Evolutionary conservation across 2,888 invertebrate genomes (phyloP), one percentile per base, ranked within the genome.

Genomic region (Temnothorax ravouxi): DNA sequence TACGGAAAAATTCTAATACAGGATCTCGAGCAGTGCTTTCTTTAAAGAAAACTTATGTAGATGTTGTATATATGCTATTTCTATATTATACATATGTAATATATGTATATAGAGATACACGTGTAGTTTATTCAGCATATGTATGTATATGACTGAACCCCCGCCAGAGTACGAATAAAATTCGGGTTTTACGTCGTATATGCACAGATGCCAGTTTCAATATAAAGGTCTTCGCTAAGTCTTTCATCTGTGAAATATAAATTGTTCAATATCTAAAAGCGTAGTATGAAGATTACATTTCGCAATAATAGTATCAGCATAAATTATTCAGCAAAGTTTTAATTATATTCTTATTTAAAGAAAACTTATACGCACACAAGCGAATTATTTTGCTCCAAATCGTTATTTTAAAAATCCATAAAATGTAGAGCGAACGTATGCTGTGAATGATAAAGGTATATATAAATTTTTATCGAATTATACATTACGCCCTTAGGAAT

Each of bases 141-240:
- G 34, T 56, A 71, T 71, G 18, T 47, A 47, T 72, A 59, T 71
- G 25, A 79, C 69, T 41, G 56, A 34, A 72, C 29, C 71, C 21
- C 56, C 34, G 38, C 13, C 47, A 21, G 21, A 47, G 21, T 21
- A 59, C 34, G 72, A 80, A 79, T 79, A 79, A 71, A 80, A 80
- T 80, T 80, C 34, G 59, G 72, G 72, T 80, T 80, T 80, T 72
- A 80, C 72, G 38, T 79, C 41, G 34, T 47, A 80, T 72, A 80
- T 72, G 79, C 59, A 47, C 72, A 72, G 59, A 80, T 72, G 79
- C 47, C 59, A 59, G 59, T 72, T 80, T 80, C 79, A 80, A 80
- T 80, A 59, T 59, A 34, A 34, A 59, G 41, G 25, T 47, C 59
- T 59, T 50, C 34, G 21, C 72, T 80, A 79, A 79, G 72, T 47